These are phyloP conservation scores for Tipula lateralis DNA, from an alignment of 2,888 invertebrate genomes.

Conservation along the genomic window DNA sequence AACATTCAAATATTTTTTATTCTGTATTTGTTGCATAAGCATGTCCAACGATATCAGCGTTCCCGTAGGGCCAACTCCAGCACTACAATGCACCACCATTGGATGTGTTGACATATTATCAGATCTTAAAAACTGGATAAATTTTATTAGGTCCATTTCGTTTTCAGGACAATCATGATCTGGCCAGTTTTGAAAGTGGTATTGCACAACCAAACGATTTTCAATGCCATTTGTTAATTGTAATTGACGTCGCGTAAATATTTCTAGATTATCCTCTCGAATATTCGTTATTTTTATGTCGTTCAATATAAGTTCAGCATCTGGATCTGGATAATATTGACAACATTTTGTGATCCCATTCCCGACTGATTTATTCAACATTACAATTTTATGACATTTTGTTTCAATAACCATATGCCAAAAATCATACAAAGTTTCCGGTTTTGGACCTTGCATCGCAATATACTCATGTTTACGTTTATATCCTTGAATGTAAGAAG, in stretches of 20 bases:
- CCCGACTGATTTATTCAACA: constrained; percentile 66
- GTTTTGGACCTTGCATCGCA: constrained; percentile 68
- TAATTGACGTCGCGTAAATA: constrained; percentile 59
- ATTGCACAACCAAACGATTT: constrained; percentile 54
- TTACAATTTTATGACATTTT: constrained; percentile 61
- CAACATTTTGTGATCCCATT: constrained; percentile 63
- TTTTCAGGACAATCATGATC: constrained; percentile 63
- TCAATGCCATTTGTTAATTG: constrained; percentile 51
- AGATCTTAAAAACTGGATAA: constrained; percentile 53
- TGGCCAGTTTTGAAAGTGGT: constrained; percentile 69
- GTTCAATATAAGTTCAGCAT: constrained; percentile 56
- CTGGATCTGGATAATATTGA: constrained; percentile 62
- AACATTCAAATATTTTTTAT: constrained; percentile 60
- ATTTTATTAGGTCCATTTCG: constrained; percentile 58
- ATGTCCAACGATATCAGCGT: constrained; percentile 69
- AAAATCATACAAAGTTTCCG: constrained; percentile 63
- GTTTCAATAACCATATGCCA: constrained; percentile 73
- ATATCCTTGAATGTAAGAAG: constrained; percentile 66
- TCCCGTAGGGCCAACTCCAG: constrained; percentile 73
- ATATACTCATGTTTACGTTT: constrained; percentile 63
- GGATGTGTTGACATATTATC: constrained; percentile 50
- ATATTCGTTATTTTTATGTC: constrained; percentile 56
- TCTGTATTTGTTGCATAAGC: constrained; percentile 59
- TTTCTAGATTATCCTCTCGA: constrained; percentile 52
- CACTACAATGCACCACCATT: constrained; percentile 56